Evolutionary conservation across 2,113 vertebrate species (phyloP).

Genomic region (Tinamus guttatus): DNA sequence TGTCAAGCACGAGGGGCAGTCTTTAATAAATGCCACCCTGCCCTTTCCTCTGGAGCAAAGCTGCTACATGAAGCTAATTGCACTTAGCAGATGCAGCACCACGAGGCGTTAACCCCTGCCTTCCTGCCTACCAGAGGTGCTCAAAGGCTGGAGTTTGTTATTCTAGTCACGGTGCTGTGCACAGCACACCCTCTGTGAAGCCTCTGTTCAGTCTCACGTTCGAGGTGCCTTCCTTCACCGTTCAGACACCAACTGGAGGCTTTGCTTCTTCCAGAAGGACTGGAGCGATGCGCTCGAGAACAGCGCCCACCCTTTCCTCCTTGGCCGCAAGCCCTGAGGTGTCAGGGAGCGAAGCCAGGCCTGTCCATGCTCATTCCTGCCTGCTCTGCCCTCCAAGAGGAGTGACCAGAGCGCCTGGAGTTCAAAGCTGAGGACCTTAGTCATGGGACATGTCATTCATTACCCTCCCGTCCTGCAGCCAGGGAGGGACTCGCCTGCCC

Average conservation of each 20-base stretch:
- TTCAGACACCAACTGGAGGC: not conserved
- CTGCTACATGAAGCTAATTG: slow-evolving; percentile 12
- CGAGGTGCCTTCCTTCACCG: not conserved
- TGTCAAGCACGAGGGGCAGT: not conserved
- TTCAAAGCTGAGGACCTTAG: not conserved
- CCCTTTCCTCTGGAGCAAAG: slow-evolving; percentile 17
- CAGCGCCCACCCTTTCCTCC: not conserved
- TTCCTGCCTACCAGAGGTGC: not conserved
- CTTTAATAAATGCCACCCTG: slow-evolving; percentile 54
- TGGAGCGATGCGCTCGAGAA: not conserved
- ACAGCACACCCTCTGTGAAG: not conserved
- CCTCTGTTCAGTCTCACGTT: not conserved
- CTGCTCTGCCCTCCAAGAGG: not conserved
- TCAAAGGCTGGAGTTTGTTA: not conserved
- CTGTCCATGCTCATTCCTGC: not conserved
- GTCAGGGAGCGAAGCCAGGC: not conserved
- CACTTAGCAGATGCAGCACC: not conserved
- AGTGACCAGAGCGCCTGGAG: not conserved
- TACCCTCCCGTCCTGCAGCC: not conserved
- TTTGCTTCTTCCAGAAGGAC: not conserved
- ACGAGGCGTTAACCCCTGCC: not conserved
- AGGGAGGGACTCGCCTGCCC: accelerated
- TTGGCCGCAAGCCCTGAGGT: not conserved
- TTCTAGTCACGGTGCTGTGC: not conserved
- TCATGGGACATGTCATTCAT: not conserved